Conservation (phyloP, 2,797 vertebrate species). For the Takifugu rubripes region DNA sequence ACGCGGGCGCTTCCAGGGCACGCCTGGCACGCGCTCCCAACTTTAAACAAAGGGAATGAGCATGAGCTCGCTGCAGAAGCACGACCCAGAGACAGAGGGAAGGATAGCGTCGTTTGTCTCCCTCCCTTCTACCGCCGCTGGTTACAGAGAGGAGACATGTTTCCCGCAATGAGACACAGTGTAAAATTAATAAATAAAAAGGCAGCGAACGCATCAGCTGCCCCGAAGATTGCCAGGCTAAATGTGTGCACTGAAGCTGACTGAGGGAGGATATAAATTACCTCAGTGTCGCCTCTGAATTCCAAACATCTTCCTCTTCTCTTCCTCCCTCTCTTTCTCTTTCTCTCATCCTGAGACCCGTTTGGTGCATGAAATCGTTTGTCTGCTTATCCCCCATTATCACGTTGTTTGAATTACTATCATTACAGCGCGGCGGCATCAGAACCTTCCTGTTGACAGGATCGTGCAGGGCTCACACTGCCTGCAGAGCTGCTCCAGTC, state of each 20-base stretch:
- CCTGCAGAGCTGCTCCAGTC: conserved; percentile 67
- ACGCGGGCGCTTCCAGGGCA: conserved; percentile 67
- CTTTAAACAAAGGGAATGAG: conserved; percentile 73
- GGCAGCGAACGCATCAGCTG: conserved; percentile 69
- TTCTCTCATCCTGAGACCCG: conserved; percentile 61
- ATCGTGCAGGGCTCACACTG: conserved; percentile 42
- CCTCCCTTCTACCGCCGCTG: conserved; percentile 66
- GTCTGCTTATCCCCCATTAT: conserved; percentile 71
- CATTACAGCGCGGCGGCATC: conserved; percentile 68
- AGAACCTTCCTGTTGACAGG: conserved; percentile 60
- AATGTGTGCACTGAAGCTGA: conserved; percentile 63
- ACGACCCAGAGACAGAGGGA: conserved; percentile 73
- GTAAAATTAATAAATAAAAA: conserved; percentile 77
- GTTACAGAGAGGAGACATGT: conserved; percentile 72
- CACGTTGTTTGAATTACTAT: conserved; percentile 75
- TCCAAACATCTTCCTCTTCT: conserved; percentile 57
- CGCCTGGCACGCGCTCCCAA: conserved; percentile 69
- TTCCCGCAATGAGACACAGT: conserved; percentile 69
- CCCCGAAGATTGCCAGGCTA: conserved; percentile 74
- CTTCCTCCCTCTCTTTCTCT: conserved; percentile 45
- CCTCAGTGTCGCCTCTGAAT: conserved; percentile 61
- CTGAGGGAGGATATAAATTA: conserved; percentile 68
- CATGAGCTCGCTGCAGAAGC: conserved; percentile 68
- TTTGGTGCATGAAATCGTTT: conserved; percentile 68
- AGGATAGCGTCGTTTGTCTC: conserved; percentile 72